Base-by-base conservation (phyloP, 2,113 vertebrate species). In the Quiscalus mexicanus region DNA sequence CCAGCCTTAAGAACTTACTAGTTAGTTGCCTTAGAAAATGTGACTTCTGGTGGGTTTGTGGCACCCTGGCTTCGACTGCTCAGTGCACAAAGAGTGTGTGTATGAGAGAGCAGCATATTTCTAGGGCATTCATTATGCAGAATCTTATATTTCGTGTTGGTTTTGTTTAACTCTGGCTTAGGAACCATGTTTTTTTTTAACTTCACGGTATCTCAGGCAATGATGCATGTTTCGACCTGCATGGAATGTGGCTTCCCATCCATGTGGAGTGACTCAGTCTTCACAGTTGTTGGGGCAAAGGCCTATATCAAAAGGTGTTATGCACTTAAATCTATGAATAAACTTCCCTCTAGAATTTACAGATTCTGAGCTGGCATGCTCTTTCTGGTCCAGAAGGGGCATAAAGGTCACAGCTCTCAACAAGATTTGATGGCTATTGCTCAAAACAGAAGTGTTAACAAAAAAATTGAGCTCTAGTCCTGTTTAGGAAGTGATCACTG, bases 221-320 rank as follows among this genome's bases (percentile, higher is more conserved):
- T 31, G 33, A 45, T 84, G 58, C 83, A 0, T 94, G 96, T 50
- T 90, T 93, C 28, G 15, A 8, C 90, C 62, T 96, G 96, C 28
- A 23, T 84, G 83, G 90, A 96, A 90, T 92, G 93, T 86, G 62
- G 49, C 58, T 96, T 93, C 42, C 28, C 65, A 35, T 84, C 65
- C 45, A 4, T 42, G 68, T 18, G 11, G 47, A 70, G n/a, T 94
- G 95, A 93, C 60, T 96, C 24, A 90, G 74, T 82, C 81, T 71
- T 82, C 77, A 58, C 67, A 65, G 39, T 45, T 53, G 41, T 44
- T 84, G 58, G 35, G 44, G 37, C 52, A 92, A 82, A 96, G n/a
- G 19, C 12, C 64, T 93, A 4, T 52, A 53, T 73, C 58, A 87
- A 52, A 58, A 89, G 68, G 45, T 64, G 45, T 37, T 59, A 35